These are phyloP conservation scores for Eupleurogrammus muticus DNA, from an alignment of 2,797 vertebrate species.

Conservation along the genomic window DNA sequence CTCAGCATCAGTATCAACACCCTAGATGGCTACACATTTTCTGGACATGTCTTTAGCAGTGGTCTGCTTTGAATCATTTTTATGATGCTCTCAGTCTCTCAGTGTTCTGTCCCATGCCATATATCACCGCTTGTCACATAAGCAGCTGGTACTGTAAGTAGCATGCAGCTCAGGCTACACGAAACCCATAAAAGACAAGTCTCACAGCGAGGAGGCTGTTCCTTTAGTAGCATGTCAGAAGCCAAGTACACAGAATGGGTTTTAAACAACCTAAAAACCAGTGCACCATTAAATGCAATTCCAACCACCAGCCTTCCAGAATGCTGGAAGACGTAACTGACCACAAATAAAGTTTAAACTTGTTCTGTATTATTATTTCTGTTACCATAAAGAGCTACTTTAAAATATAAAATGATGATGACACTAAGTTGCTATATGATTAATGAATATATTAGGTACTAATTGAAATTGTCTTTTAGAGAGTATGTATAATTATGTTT, in stretches of 20 bases:
- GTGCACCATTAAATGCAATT: slow-evolving; percentile 10
- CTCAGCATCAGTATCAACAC: slow-evolving; percentile 8
- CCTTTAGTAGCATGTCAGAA: slow-evolving; percentile 32
- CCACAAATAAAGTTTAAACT: not conserved
- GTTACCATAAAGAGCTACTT: not conserved
- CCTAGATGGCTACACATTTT: slow-evolving; percentile 50
- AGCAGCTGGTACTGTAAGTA: slow-evolving; percentile 66
- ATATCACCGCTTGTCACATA: slow-evolving; percentile 60
- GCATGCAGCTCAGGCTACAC: slow-evolving; percentile 48
- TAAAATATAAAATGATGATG: not conserved
- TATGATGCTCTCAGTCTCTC: slow-evolving; percentile 62
- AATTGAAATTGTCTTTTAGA: not conserved
- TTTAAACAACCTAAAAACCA: slow-evolving; percentile 44
- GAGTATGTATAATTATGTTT: not conserved
- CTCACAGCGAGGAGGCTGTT: slow-evolving; percentile 25
- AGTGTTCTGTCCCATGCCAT: slow-evolving; percentile 45
- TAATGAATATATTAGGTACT: not conserved
- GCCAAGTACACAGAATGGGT: slow-evolving; percentile 32
- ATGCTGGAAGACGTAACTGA: not conserved
- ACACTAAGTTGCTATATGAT: not conserved
- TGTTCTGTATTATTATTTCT: slow-evolving; percentile 2
- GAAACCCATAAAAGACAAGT: slow-evolving; percentile 65
- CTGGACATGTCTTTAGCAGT: slow-evolving; percentile 44
- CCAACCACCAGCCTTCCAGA: not conserved
- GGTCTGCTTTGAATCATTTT: slow-evolving; percentile 64